Evolutionary conservation across 2,888 invertebrate genomes (phyloP).

Genomic region (Acholoe squamosa): DNA sequence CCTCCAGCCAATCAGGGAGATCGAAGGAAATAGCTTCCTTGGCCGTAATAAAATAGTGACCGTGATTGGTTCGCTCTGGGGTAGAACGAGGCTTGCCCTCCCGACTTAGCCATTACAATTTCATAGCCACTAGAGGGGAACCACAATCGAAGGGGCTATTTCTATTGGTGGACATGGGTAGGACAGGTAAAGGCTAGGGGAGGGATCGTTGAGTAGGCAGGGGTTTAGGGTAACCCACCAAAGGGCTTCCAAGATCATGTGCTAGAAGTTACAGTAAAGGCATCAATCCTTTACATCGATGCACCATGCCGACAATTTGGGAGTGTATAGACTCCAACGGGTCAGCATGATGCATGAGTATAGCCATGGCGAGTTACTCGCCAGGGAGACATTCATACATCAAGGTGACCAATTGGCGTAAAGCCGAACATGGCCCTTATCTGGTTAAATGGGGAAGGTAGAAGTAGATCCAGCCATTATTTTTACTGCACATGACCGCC

Average conservation of each 20-base stretch:
- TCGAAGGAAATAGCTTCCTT: conserved; percentile 53
- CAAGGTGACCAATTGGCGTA: too few relatives aligned
- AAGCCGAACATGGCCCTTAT: too few relatives aligned
- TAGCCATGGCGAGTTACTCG: too few relatives aligned
- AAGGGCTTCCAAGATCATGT: too few relatives aligned
- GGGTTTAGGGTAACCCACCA: too few relatives aligned
- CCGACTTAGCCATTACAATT: conserved; percentile 54
- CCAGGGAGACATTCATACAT: too few relatives aligned
- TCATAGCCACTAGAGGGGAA: conserved; percentile 45
- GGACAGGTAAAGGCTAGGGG: conserved; percentile 3
- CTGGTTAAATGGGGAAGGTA: too few relatives aligned
- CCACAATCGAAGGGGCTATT: neutral
- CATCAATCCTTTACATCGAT: too few relatives aligned
- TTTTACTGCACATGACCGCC: conserved; percentile 14
- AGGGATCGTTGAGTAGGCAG: neutral
- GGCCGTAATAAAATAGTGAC: conserved; percentile 28
- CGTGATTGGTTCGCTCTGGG: conserved; percentile 44
- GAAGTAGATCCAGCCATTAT: conserved; percentile 26
- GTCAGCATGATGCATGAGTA: too few relatives aligned
- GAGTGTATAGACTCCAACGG: too few relatives aligned
- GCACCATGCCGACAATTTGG: too few relatives aligned
- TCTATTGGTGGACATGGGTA: neutral
- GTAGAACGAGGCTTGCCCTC: neutral
- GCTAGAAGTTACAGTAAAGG: too few relatives aligned
- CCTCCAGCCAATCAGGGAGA: conserved; percentile 28